Base-by-base conservation (phyloP, 2,888 invertebrate genomes). In the Dioctria linearis region DNA sequence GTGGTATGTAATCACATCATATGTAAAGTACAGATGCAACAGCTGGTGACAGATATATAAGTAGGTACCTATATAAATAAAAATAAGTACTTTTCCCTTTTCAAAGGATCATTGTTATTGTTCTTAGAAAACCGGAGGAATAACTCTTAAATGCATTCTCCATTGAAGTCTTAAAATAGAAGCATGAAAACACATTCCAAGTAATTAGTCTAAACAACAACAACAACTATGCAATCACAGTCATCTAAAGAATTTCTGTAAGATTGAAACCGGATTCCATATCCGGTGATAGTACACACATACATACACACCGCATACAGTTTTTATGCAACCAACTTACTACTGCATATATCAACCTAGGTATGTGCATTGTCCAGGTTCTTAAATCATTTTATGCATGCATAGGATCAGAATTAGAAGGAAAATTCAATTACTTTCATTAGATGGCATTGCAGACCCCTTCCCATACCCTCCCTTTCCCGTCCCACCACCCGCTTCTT, bases 181-280 rank as follows among this genome's bases (percentile, higher is more conserved):
- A 49, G n/a, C 4, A 39, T 37, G 51, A 51, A 69, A 69, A 54
- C 51, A 69, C 51, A 51, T 25, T 25, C 25, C 25, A 69, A 51
- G 69, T 46, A 69, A 69, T 69, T 69, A 69, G 69, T 39, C 39
- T 51, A 37, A 11, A 51, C 69, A 37, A 51, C 39, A 8, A 25
- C 69, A 51, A 51, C n/a, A 25, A 40, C 25, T 25, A 25, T 25
- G 25, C 25, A 11, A 54, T 54, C 65, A 11, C 42, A 65, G 3
- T 49, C 51, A 37, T 39, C 51, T 69, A 39, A 39, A 51, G 69
- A 69, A 46, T 54, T 69, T 42, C 42, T 39, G 37, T 57, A 54
- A 8, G 49, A 65, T 49, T 78, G 63, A 78, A 78, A 78, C 78
- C 78, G 78, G 78, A 78, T 65, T 39, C 51, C 37, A 40, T 78